Evolutionary conservation across 2,888 invertebrate species (phyloP).

Genomic region (Bellardia pandia): DNA sequence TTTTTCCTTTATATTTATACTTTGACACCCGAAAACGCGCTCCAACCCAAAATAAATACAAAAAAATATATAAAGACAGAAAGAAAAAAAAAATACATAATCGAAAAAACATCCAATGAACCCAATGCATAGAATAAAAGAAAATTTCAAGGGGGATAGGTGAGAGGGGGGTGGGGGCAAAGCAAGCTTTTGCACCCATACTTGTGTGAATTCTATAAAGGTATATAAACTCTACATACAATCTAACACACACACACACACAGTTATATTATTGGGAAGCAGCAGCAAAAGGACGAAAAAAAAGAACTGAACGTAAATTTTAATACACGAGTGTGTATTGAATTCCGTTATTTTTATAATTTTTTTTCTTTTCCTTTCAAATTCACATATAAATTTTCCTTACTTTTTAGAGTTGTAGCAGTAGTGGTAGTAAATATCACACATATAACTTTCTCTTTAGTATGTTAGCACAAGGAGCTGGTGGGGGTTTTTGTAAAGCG

Average conservation of each 20-base stretch:
- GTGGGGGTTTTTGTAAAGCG: constrained; percentile 1
- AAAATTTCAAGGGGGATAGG: background rate
- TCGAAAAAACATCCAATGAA: constrained; percentile 75
- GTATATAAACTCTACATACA: constrained; percentile 63
- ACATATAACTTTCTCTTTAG: constrained; percentile 60
- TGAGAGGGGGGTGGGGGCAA: too few species aligned
- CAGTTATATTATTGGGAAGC: constrained; percentile 2
- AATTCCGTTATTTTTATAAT: constrained; percentile 73
- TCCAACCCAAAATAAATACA: constrained; percentile 67
- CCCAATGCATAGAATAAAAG: constrained; percentile 63
- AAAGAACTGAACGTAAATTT: constrained; percentile 58
- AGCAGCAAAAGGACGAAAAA: background rate
- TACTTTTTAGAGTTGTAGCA: constrained; percentile 3
- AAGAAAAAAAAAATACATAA: constrained; percentile 54
- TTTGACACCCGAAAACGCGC: constrained; percentile 68
- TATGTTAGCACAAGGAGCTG: constrained; percentile 1
- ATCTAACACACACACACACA: constrained; percentile 5
- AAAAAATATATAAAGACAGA: background rate
- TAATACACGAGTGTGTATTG: constrained; percentile 72
- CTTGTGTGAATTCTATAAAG: constrained; percentile 51
- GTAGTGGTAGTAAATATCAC: constrained; percentile 50
- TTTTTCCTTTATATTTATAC: constrained; percentile 51
- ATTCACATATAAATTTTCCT: constrained; percentile 64
- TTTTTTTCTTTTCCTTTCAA: constrained; percentile 29
- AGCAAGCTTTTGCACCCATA: too few species aligned